These are phyloP conservation scores for Muschampia staudingeri DNA, from an alignment of 2,888 invertebrate genomes.

Conservation along the genomic window DNA sequence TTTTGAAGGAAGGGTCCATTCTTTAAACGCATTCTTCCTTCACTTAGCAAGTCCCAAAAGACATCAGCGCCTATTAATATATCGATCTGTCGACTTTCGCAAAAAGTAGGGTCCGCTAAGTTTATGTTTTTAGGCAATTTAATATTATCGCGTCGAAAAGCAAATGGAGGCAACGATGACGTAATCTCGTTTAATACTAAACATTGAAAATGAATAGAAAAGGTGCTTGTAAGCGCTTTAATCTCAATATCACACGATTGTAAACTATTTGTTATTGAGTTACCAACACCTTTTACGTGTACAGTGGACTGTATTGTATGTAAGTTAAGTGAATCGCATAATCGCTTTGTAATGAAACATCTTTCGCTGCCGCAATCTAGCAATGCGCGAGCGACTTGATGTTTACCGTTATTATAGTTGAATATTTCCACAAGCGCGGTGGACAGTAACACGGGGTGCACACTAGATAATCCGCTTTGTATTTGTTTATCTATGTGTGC, in stretches of 20 bases:
- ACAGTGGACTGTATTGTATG: slow-evolving; percentile 67
- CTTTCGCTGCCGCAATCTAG: slow-evolving; percentile 66
- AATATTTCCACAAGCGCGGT: slow-evolving; percentile 39
- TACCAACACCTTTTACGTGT: slow-evolving; percentile 59
- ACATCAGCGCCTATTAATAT: slow-evolving; percentile 63
- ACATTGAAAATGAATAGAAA: slow-evolving; percentile 47
- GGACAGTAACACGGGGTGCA: slow-evolving; percentile 17
- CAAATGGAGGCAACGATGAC: slow-evolving; percentile 21
- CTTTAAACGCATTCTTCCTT: slow-evolving; percentile 56
- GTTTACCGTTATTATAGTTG: slow-evolving; percentile 23
- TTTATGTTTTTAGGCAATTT: slow-evolving; percentile 47
- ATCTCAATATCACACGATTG: slow-evolving; percentile 59
- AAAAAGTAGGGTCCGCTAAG: slow-evolving; percentile 56
- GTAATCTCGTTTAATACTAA: slow-evolving; percentile 45
- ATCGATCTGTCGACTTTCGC: slow-evolving; percentile 45
- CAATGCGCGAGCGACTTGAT: slow-evolving; percentile 54
- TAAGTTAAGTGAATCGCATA: slow-evolving; percentile 58
- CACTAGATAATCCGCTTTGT: slow-evolving; percentile 19
- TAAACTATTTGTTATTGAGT: slow-evolving; percentile 57
- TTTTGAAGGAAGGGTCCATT: slow-evolving; percentile 64
- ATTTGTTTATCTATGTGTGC: slow-evolving; percentile 33
- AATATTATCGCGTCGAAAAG: neutral
- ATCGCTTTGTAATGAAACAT: slow-evolving; percentile 62
- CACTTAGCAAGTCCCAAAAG: slow-evolving; percentile 61
- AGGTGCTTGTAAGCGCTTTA: slow-evolving; percentile 40